phyloP scores from a whole-genome alignment of 2,113 vertebrate species.

The Gnathonemus longibarbis region DNA sequence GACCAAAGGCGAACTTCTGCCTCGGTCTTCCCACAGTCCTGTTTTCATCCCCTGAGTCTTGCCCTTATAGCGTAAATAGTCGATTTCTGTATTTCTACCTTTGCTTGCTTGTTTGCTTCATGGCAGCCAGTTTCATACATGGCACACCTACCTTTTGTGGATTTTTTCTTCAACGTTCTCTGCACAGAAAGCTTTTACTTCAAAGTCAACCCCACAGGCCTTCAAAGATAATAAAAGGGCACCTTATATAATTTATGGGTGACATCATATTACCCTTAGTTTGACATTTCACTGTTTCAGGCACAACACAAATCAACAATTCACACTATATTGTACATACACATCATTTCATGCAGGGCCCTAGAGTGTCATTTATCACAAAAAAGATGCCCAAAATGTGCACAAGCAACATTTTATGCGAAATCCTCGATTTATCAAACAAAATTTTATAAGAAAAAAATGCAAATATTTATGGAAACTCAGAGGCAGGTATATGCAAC shows the following conservation, averaged over 20 bases:
- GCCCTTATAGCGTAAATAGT: background rate
- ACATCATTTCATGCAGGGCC: background rate
- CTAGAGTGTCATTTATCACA: background rate
- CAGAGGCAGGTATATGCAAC: background rate
- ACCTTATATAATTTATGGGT: background rate
- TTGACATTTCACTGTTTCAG: background rate
- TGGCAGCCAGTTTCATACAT: background rate
- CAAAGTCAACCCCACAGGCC: slow-evolving; percentile 97
- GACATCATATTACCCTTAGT: background rate
- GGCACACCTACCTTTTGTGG: slow-evolving; percentile 77
- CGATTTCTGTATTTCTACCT: background rate
- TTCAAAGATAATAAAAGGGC: slow-evolving; percentile 40
- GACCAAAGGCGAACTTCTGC: background rate
- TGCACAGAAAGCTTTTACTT: slow-evolving; percentile 91
- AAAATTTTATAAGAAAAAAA: background rate
- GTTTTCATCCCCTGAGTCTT: background rate
- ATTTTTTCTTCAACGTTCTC: slow-evolving; percentile 91
- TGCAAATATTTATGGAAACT: background rate
- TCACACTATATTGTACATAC: background rate
- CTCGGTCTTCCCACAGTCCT: background rate
- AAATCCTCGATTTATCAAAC: background rate
- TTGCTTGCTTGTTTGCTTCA: background rate
- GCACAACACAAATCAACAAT: background rate
- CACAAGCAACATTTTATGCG: background rate
- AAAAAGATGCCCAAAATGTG: background rate